phyloP scores from a whole-genome alignment of 2,113 vertebrate genomes.

The Notiomystis cincta region DNA sequence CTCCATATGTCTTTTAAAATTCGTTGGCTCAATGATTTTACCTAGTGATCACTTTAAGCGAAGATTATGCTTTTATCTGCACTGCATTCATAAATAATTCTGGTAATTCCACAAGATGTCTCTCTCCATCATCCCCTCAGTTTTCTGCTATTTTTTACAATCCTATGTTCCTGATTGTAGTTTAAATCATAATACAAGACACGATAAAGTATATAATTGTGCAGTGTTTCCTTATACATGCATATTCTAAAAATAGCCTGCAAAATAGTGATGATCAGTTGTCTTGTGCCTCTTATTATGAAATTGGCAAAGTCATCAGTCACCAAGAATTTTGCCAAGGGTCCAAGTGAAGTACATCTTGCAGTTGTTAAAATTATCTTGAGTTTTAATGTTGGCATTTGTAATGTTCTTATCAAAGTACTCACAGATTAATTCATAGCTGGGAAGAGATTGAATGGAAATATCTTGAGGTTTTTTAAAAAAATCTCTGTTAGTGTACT shows the following conservation, averaged over 20 bases:
- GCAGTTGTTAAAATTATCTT: not conserved
- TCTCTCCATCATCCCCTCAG: not conserved
- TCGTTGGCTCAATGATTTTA: not conserved
- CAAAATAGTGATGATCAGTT: not conserved
- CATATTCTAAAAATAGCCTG: not conserved
- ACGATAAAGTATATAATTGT: fast-evolving
- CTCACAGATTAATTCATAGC: not conserved
- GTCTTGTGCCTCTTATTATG: not conserved
- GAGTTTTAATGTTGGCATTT: not conserved
- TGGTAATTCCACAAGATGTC: not conserved
- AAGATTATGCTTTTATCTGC: not conserved
- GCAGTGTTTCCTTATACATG: not conserved
- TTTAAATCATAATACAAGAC: not conserved
- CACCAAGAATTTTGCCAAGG: not conserved
- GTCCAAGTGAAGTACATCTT: not conserved
- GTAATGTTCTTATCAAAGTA: not conserved
- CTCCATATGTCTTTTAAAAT: not conserved
- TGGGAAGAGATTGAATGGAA: not conserved
- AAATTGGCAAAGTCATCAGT: not conserved
- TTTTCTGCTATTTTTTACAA: not conserved
- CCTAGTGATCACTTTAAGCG: not conserved
- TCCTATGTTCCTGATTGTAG: not conserved
- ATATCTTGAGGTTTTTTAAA: fast-evolving
- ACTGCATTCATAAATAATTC: not conserved
- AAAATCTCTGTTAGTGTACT: not conserved